Evolutionary conservation across 2,888 invertebrate species (phyloP), one percentile per base, ranked within the genome.

Genomic region (Clitarchus hookeri): DNA sequence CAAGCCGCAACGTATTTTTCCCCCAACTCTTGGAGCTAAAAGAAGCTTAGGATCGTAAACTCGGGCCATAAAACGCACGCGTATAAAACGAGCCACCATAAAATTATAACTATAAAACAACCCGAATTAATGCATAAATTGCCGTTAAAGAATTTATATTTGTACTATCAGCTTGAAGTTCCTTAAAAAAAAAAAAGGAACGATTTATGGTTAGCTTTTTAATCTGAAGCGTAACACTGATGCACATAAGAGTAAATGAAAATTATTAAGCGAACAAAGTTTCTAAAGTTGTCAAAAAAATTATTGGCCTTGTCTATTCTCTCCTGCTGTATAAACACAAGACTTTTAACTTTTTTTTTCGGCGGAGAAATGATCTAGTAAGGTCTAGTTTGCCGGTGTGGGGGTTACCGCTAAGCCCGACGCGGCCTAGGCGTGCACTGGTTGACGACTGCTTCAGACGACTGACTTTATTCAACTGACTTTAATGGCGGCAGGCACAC

Each of bases 71-170:
- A 65, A 65, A 65, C 65, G 65, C 65, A 65, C 65, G 65, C 65
- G 65, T 65, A 53, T 53, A 65, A 65, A 65, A 65, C 65, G 65
- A 65, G 65, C 65, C 19, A n/a, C 65, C 65, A 65, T 65, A 65
- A 65, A 65, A 65, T 65, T 65, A 65, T 65, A 65, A 65, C 65
- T 65, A 65, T 65, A 65, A 65, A 65, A 65, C 65, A 65, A 65
- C 65, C 19, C 65, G 65, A 65, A 65, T 65, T 65, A 65, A 65
- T 65, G 65, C 65, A 65, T 23, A 65, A 65, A 65, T 65, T 65
- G 65, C 65, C 65, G 65, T 65, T 65, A 65, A 65, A 65, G 65
- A 65, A 65, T 65, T 65, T 65, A 65, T 65, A 65, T 65, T 65
- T 65, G 65, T 65, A 65, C 19, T 23, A 65, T 65, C 65, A 65